Evolutionary conservation across 2,113 vertebrate genomes (phyloP).

Genomic region (Nanorana parkeri): DNA sequence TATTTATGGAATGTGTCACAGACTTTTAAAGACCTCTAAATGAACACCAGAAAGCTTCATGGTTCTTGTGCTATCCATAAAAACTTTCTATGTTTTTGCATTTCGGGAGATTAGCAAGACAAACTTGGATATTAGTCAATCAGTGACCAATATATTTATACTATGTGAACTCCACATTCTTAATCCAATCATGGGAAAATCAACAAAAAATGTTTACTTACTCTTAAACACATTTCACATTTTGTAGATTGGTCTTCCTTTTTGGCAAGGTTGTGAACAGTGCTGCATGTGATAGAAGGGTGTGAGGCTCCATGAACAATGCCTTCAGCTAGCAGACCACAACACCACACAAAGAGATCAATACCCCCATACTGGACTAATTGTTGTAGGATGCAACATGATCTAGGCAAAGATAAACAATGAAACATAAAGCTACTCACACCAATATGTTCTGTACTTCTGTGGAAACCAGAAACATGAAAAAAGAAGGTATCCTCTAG

Average conservation of each 20-base stretch:
- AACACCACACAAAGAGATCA: neutral
- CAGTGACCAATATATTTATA: too few species aligned
- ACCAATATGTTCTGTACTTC: neutral
- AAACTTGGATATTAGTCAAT: too few species aligned
- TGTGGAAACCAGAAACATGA: neutral
- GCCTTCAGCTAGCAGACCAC: neutral
- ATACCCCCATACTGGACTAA: neutral
- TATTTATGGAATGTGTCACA: slow-evolving; percentile 4
- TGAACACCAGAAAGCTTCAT: too few species aligned
- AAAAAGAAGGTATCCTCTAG: slow-evolving; percentile 14
- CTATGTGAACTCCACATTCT: too few species aligned
- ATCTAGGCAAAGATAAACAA: neutral
- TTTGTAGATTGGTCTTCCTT: neutral
- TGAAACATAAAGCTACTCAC: slow-evolving; percentile 26
- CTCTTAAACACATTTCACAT: neutral
- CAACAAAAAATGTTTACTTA: too few species aligned
- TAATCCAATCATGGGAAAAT: too few species aligned
- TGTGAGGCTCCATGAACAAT: neutral
- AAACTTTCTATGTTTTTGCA: too few species aligned
- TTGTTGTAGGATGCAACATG: neutral
- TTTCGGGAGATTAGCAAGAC: too few species aligned
- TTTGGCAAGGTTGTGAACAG: neutral
- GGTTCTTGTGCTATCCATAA: too few species aligned
- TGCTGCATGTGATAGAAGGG: neutral
- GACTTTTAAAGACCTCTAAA: too few species aligned